A percentile compares a stretch with the other conserved stretches of the same genome.
Evolutionary conservation across 2,888 invertebrate genomes (phyloP).

Genomic region (Lycocerus yunnanus): DNA sequence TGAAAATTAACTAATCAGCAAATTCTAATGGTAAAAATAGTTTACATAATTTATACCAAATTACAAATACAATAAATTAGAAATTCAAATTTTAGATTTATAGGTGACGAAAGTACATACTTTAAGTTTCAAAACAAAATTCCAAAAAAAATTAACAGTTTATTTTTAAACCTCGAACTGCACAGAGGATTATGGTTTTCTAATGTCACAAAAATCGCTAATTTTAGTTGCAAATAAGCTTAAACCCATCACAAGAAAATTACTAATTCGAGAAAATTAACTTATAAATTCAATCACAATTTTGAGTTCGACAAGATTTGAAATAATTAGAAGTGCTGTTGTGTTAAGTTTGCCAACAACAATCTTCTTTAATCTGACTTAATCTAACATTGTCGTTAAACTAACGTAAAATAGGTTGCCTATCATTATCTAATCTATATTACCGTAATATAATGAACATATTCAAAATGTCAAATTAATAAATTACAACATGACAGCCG

Average conservation of each 20-base stretch:
- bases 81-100: neutral
- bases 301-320: neutral
- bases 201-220: neutral
- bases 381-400: constrained; percentile 3
- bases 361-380: constrained; percentile 5
- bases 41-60: no score
- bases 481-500: neutral
- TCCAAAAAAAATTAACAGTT: neutral
- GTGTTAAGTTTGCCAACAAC: constrained; percentile 3
- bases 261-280: neutral
- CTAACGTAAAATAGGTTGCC: constrained; percentile 1
- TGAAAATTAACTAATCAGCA: no score
- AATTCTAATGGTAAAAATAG: no score
- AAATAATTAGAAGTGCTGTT: neutral
- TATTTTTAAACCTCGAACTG: neutral
- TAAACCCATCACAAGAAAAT: neutral
- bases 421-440: constrained; percentile 5
- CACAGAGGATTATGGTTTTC: neutral
- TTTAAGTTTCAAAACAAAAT: no score
- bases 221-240: neutral
- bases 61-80: no score
- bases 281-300: neutral
- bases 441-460: constrained; percentile 1
- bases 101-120: neutral
- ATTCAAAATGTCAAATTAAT: neutral